Base-by-base conservation (phyloP, 2,888 invertebrate genomes). In the Hypsopygia costalis region DNA sequence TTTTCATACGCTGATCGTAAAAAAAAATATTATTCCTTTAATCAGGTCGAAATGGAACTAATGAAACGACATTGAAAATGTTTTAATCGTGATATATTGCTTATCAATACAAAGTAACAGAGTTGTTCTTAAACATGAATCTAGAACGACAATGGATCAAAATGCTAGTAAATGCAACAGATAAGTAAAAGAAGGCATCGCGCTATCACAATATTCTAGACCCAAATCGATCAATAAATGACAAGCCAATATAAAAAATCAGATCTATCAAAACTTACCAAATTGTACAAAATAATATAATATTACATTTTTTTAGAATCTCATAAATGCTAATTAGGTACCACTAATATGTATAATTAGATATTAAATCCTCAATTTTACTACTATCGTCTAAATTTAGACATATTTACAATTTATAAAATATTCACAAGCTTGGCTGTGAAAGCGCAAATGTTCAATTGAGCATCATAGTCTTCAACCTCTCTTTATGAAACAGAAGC, bases 141-240 rank as follows among this genome's bases (percentile, higher is more conserved):
- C 67, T 68, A 76, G 69, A 67, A 77, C 76, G 77, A 80, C 60
- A 71, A 73, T 71, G 70, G 62, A 70, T 68, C 74, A 88, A 87
- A 16, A 88, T 87, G 86, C 88, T 87, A 82, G 72, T 88, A 88
- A 88, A 88, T 88, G 88, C 88, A 87, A 82, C 69, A 69, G 73
- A 80, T 69, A 78, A 71, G 72, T 71, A 66, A 60, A 75, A 60
- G 67, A 69, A 81, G 78, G 77, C 69, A 78, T 80, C 75, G 85
- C 85, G 83, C 87, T 86, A 81, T 85, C 86, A 86, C 86, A 81
- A 73, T 68, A 62, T 55, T 56, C 55, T 62, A 55, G 57, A 58
- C 58, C 55, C 55, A 44, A 58, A 57, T 53, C 59, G 58, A 58
- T 5, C 25, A 58, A 50, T 49, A 49, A n/a, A 67, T 62, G 78